Conservation (phyloP, 2,888 invertebrate genomes). For the Papilio elwesi region DNA sequence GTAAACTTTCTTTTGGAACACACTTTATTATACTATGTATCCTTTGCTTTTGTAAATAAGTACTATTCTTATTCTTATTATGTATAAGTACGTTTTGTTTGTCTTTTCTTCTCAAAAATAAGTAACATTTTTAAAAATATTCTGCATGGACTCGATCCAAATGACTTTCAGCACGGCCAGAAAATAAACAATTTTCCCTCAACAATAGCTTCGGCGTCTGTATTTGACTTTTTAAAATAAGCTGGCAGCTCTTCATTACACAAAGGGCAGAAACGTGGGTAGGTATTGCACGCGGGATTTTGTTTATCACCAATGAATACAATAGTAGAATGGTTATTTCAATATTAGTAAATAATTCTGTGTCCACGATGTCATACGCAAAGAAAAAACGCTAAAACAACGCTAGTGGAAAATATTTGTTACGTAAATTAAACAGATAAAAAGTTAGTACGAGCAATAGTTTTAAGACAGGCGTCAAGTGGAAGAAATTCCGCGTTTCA, state of each 20-base stretch:
- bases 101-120: constrained; percentile 7
- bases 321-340: neutral
- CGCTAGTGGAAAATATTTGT: no score
- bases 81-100: neutral
- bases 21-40: no score
- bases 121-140: constrained; percentile 12
- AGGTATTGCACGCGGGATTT: constrained; percentile 15
- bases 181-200: constrained; percentile 33
- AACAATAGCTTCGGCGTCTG: constrained; percentile 35
- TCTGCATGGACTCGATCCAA: constrained; percentile 30
- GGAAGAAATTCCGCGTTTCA: no score
- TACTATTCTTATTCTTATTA: no score
- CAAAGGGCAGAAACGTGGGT: constrained; percentile 15
- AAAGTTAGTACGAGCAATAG: no score
- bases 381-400: no score
- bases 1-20: no score
- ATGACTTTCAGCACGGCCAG: constrained; percentile 29
- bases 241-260: constrained; percentile 30
- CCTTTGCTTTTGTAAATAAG: no score
- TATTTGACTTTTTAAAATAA: constrained; percentile 35
- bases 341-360: neutral
- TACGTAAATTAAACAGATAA: no score
- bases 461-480: no score
- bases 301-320: constrained; percentile 8
- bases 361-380: neutral